Conservation (phyloP, 37 sponge, comb jelly and placozoan species). For the Agelas oroides region DNA sequence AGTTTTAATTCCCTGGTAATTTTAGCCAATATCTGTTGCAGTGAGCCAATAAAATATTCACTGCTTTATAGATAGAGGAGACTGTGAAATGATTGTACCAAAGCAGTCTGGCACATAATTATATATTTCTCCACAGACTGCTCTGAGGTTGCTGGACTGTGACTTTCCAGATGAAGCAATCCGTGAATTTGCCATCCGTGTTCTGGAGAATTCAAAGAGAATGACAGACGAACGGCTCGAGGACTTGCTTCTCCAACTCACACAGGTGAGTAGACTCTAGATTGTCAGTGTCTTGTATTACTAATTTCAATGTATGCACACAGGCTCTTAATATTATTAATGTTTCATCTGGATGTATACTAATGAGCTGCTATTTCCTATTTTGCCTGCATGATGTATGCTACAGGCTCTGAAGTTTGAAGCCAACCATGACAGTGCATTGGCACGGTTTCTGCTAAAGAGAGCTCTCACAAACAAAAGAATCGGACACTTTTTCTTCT, state of each 20-base stretch:
- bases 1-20: too few relatives aligned
- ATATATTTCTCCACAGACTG: conserved; percentile 62
- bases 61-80: too few relatives aligned
- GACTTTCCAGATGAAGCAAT: conserved; percentile 68
- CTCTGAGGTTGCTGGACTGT: conserved; percentile 71
- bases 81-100: too few relatives aligned
- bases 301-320: too few relatives aligned
- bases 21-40: too few relatives aligned
- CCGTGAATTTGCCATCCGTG: conserved; percentile 64
- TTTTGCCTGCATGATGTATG: too few relatives aligned
- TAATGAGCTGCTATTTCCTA: too few relatives aligned
- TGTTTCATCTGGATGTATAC: too few relatives aligned
- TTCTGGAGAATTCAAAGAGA: conserved; percentile 43
- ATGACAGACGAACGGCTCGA: conserved; percentile 59
- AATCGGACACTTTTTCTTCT: conserved; percentile 90
- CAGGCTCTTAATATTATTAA: too few relatives aligned
- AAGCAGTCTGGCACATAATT: too few relatives aligned
- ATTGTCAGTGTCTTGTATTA: too few relatives aligned
- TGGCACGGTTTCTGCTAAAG: conserved; percentile 78
- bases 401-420: conserved; percentile 89
- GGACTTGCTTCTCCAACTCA: conserved; percentile 80
- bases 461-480: conserved; percentile 77
- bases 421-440: conserved; percentile 76
- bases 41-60: too few relatives aligned
- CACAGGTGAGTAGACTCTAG: conserved; percentile 62